phyloP scores from a whole-genome alignment of 2,113 vertebrate species.

The Sigmodon hispidus region DNA sequence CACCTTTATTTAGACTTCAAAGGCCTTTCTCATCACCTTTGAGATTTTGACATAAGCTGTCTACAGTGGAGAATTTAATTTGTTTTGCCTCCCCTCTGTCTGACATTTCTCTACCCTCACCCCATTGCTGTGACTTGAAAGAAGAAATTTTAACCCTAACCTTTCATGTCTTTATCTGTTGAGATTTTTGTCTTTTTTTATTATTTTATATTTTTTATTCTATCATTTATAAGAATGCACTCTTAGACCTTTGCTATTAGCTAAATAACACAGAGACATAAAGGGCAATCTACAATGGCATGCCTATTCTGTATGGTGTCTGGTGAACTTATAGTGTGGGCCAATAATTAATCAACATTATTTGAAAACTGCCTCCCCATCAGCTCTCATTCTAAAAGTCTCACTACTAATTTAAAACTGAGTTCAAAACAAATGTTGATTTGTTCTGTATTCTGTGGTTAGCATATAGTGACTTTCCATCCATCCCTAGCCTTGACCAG shows the following conservation, averaged over 20 bases:
- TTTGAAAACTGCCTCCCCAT: conserved; percentile 31
- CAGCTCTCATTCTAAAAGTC: neutral
- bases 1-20: conserved; percentile 74
- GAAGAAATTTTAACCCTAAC: conserved; percentile 65
- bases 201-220: conserved; percentile 70
- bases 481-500: neutral
- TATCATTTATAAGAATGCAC: conserved; percentile 59
- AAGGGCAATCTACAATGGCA: conserved; percentile 55
- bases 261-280: conserved; percentile 63
- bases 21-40: conserved; percentile 66
- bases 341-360: conserved; percentile 48
- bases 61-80: conserved; percentile 69
- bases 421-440: conserved; percentile 62
- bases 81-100: conserved; percentile 56
- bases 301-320: conserved; percentile 17
- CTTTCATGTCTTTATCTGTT: conserved; percentile 65
- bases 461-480: neutral
- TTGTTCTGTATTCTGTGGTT: conserved; percentile 54
- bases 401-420: conserved; percentile 57
- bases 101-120: conserved; percentile 69
- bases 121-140: conserved; percentile 56
- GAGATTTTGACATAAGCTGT: conserved; percentile 71
- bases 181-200: conserved; percentile 58
- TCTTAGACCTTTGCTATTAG: conserved; percentile 69
- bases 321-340: neutral